phyloP scores from a whole-genome alignment of 2,888 invertebrate genomes.

The Cheilosia urbana region DNA sequence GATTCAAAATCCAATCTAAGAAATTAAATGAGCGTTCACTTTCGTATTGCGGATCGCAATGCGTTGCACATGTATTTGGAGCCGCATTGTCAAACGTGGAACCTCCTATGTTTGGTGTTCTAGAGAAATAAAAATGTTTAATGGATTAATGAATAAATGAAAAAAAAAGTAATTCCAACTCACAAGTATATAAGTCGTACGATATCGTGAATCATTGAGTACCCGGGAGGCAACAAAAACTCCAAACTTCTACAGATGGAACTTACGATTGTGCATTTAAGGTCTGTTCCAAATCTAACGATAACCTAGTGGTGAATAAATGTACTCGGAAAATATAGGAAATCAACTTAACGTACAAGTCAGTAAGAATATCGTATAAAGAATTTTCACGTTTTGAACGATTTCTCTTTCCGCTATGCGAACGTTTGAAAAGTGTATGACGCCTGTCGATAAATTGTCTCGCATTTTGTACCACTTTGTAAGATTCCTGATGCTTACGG shows the following conservation, averaged over 20 bases:
- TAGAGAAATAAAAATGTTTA: neutral
- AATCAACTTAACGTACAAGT: neutral
- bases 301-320: neutral
- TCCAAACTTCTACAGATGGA: conserved; percentile 88
- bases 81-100: neutral
- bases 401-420: too few species aligned
- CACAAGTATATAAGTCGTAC: conserved; percentile 88
- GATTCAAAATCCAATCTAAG: conserved; percentile 34
- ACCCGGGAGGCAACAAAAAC: conserved; percentile 86
- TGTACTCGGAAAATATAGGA: neutral
- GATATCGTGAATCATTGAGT: conserved; percentile 88
- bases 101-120: neutral
- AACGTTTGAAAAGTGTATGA: too few species aligned
- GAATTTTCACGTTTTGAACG: neutral
- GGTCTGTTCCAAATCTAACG: conserved; percentile 79
- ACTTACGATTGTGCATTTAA: conserved; percentile 86
- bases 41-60: neutral
- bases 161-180: conserved; percentile 73
- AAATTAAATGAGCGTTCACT: conserved; percentile 13
- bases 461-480: neutral
- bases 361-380: neutral
- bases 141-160: neutral
- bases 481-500: neutral
- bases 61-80: neutral
- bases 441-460: too few species aligned